phyloP scores from a whole-genome alignment of 2,888 invertebrate genomes.

The Cataglyphis altisquamis region DNA sequence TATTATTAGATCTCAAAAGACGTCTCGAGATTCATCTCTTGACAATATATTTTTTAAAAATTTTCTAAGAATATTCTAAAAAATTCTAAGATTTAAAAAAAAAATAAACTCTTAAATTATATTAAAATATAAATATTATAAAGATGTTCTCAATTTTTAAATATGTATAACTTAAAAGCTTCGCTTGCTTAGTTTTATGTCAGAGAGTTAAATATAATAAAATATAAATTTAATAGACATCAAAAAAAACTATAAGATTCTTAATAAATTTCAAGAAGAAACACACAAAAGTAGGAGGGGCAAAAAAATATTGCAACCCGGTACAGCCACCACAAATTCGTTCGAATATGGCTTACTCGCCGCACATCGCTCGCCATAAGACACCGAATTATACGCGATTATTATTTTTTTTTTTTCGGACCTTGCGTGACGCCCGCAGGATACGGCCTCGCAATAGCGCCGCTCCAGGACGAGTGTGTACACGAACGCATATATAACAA shows the following conservation, averaged over 20 bases:
- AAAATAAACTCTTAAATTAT: too few species aligned
- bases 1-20: background rate
- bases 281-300: background rate
- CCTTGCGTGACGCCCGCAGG: constrained; percentile 37
- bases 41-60: background rate
- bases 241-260: background rate
- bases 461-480: background rate
- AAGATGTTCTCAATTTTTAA: too few species aligned
- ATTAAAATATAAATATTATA: too few species aligned
- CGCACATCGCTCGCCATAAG: constrained; percentile 28
- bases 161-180: background rate
- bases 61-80: too few species aligned
- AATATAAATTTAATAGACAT: background rate
- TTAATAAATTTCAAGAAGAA: background rate
- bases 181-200: background rate
- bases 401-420: background rate
- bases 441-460: constrained; percentile 17
- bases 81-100: background rate
- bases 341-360: background rate
- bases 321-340: constrained; percentile 28
- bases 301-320: background rate
- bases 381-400: constrained; percentile 26
- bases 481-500: background rate
- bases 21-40: background rate
- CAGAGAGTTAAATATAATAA: background rate